Evolutionary conservation across 2,797 vertebrate species (phyloP).

Genomic region (Gymnodraco acuticeps): DNA sequence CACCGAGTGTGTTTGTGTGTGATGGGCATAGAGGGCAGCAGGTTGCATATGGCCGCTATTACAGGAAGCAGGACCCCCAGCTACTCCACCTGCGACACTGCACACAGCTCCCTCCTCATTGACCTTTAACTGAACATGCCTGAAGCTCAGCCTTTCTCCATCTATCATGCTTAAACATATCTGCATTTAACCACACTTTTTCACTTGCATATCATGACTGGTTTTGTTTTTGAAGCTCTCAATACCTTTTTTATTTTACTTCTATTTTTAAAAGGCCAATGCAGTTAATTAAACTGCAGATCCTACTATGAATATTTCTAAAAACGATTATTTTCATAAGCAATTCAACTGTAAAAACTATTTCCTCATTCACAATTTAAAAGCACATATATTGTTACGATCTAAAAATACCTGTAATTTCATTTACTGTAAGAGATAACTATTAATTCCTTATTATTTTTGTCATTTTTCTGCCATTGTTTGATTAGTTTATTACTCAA

Average conservation of each 20-base stretch:
- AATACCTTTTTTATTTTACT: not conserved
- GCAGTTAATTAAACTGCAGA: too few species aligned
- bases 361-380: too few species aligned
- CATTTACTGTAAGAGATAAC: too few species aligned
- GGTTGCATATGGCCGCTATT: conserved; percentile 68
- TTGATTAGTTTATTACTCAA: too few species aligned
- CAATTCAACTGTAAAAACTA: too few species aligned
- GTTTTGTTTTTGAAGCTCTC: not conserved
- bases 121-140: conserved; percentile 51
- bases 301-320: too few species aligned
- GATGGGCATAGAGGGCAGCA: conserved; percentile 48
- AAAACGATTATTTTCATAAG: too few species aligned
- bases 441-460: too few species aligned
- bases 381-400: too few species aligned
- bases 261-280: too few species aligned
- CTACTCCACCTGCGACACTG: conserved; percentile 23
- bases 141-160: not conserved
- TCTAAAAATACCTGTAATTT: too few species aligned
- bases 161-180: not conserved
- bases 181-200: not conserved
- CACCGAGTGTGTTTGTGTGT: conserved; percentile 13
- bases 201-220: not conserved
- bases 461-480: too few species aligned
- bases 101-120: conserved; percentile 37
- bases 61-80: conserved; percentile 54